Percentiles rank a stretch among this genome's conserved stretches.
Conservation (phyloP, 2,888 invertebrate genomes). For the Aproaerema taeniolella region DNA sequence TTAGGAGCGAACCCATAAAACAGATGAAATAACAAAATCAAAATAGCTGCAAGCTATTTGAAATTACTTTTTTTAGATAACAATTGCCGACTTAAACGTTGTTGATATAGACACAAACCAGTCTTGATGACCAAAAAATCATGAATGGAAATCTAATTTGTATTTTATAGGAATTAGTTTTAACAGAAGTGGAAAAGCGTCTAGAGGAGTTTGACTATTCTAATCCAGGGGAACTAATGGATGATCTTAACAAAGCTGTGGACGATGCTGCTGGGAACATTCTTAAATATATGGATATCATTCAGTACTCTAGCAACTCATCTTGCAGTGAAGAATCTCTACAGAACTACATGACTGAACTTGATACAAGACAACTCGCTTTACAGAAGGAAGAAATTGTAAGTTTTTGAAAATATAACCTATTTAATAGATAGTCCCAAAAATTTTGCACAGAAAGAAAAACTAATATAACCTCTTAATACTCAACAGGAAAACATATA, state of each 20-base stretch:
- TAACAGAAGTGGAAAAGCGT: slow-evolving; percentile 33
- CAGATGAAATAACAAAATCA: too few relatives aligned
- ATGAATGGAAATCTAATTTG: too few relatives aligned
- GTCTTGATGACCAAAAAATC: too few relatives aligned
- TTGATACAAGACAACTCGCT: slow-evolving; percentile 44
- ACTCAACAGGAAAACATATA: slow-evolving; percentile 40
- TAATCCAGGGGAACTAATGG: slow-evolving; percentile 29
- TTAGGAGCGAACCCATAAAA: too few relatives aligned
- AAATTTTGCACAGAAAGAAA: too few relatives aligned
- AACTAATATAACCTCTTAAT: background rate
- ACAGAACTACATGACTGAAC: slow-evolving; percentile 35
- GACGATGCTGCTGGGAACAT: slow-evolving; percentile 38
- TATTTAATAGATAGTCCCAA: too few relatives aligned
- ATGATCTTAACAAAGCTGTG: slow-evolving; percentile 33
- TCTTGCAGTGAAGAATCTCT: slow-evolving; percentile 20
- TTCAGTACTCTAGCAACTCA: slow-evolving; percentile 24
- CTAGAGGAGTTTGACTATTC: slow-evolving; percentile 31
- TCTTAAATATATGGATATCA: slow-evolving; percentile 39
- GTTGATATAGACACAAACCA: too few relatives aligned
- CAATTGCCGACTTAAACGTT: too few relatives aligned
- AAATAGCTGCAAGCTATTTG: too few relatives aligned
- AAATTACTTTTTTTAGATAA: too few relatives aligned
- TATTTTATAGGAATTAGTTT: slow-evolving; percentile 29
- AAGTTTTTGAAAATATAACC: too few relatives aligned
- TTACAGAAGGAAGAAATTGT: slow-evolving; percentile 55